These are phyloP conservation scores for Leptoteleia sp. DNA, from an alignment of 1,140 invertebrate genomes.

Conservation along the genomic window DNA sequence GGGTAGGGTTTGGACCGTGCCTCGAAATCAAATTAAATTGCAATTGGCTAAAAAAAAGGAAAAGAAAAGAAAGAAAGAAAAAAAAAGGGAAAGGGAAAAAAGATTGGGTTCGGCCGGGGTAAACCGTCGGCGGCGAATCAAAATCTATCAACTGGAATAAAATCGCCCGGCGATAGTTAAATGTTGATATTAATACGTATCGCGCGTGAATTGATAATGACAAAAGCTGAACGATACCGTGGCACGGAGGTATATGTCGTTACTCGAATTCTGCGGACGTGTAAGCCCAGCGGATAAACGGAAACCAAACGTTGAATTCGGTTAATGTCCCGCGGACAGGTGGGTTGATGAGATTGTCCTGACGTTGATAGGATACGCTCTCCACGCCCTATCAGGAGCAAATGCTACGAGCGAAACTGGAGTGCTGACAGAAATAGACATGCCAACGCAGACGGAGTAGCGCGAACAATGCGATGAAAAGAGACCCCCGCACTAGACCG, in stretches of 20 bases:
- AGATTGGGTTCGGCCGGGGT: too few species aligned
- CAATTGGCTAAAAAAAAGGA: too few species aligned
- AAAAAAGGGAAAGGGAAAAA: too few species aligned
- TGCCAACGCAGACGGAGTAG: constrained; percentile 27
- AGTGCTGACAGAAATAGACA: constrained; percentile 59
- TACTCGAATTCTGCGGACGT: constrained; percentile 62
- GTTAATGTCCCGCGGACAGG: constrained; percentile 77
- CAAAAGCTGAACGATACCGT: constrained; percentile 53
- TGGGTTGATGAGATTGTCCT: constrained; percentile 76
- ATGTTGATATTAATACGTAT: constrained; percentile 63
- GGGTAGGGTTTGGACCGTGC: too few species aligned
- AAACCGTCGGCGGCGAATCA: too few species aligned
- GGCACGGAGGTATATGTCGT: constrained; percentile 38
- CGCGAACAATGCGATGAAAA: constrained; percentile 47
- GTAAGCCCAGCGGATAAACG: constrained; percentile 71
- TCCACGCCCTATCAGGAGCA: constrained; percentile 62
- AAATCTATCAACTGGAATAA: too few species aligned
- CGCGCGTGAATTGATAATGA: constrained; percentile 57
- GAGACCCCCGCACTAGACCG: constrained; percentile 40
- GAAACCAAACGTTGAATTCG: constrained; percentile 77
- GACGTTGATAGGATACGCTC: constrained; percentile 77
- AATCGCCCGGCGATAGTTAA: not conserved
- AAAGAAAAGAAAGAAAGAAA: too few species aligned
- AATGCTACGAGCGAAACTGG: constrained; percentile 57
- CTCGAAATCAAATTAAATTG: too few species aligned